Evolutionary conservation across 2,113 vertebrate species (phyloP), one percentile per base, ranked within the genome.

Genomic region (Zeus faber): DNA sequence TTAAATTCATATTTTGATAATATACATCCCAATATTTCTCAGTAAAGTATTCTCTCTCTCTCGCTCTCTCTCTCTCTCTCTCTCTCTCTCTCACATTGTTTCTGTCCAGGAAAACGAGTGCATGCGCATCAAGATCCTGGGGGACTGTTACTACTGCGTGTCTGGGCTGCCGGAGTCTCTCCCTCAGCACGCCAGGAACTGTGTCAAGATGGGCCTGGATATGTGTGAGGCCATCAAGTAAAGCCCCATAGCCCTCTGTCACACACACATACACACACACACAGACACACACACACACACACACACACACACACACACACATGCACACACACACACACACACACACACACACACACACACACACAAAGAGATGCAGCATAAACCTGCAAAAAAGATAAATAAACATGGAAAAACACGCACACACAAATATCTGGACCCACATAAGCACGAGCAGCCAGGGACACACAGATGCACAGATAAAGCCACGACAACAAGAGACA

Each of bases 171-270:
- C 97, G 0, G 94, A 97, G 63, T 96, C 93, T 6, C 92, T 98
- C 72, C 94, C 93, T 13, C 92, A 97, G 81, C 97, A 99, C 9
- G 97, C 97, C 76, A 97, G 93, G 75, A 98, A 99, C 74, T 98
- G 97, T 60, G 97, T 99, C 77, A 99, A 98, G 88, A 99, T 98
- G 97, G 97, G 97, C 53, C 58, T 99, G 83, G 97, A 99, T 65
- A 99, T 99, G 97, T 99, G 97, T 84, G 96, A 98, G 88, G 97
- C 97, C 62, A 99, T 99, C 88, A 98, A 98, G 97, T 99, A 91
- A 94, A 94, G 78, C 67, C 81, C 61, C 74, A 82, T 45, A 66
- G 59, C 68, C 48, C 54, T 66, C 58, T 65, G 31, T 57, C 52
- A 49, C 13, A 44, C 7, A 46, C 25, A 53, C 20, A 13, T 2